A percentile compares a stretch with the other conserved stretches of the same genome.
Evolutionary conservation across 2,113 vertebrate species (phyloP).

Genomic region (Neopipo cinnamomea): DNA sequence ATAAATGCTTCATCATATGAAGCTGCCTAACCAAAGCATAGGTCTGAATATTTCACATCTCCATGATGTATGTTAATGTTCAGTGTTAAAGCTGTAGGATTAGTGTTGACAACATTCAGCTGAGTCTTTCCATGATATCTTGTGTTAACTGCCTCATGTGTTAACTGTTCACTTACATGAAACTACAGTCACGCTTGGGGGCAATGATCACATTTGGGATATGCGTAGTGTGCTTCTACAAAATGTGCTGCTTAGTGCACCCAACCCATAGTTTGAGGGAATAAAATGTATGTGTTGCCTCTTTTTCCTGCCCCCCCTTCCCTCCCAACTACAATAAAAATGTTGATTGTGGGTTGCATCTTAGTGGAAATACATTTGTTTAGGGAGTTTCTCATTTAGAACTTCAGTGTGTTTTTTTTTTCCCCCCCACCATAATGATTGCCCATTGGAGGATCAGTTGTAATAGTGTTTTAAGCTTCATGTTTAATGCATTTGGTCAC

Average conservation of each 20-base stretch:
- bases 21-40: neutral
- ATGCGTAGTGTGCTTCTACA: neutral
- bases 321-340: neutral
- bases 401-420: neutral
- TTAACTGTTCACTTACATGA: neutral
- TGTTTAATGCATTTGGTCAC: neutral
- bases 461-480: neutral
- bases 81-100: neutral
- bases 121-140: neutral
- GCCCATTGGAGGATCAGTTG: neutral
- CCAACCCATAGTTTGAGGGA: neutral
- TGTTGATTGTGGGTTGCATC: neutral
- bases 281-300: neutral
- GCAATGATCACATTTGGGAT: neutral
- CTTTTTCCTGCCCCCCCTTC: neutral
- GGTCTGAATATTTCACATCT: neutral
- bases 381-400: neutral
- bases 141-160: neutral
- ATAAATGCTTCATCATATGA: neutral
- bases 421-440: fast-evolving
- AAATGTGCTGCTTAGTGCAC: neutral
- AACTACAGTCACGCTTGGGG: neutral
- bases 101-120: neutral
- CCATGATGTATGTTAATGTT: neutral
- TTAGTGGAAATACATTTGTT: neutral